Evolutionary conservation across 1,140 invertebrate species (phyloP).

Genomic region (Argopecten irradians): DNA sequence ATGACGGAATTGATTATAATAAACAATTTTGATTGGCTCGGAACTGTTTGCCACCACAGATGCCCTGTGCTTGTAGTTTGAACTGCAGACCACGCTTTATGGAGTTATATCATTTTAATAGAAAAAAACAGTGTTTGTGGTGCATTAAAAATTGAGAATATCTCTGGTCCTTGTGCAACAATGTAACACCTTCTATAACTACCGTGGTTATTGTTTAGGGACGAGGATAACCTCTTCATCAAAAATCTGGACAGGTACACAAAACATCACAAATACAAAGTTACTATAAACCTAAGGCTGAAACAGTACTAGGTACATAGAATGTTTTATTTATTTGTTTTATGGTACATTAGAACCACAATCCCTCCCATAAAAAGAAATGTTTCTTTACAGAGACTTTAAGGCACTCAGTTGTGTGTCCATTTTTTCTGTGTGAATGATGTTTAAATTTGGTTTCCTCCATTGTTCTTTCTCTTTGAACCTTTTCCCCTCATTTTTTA

Average conservation of each 20-base stretch:
- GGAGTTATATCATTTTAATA: neutral
- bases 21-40: slow-evolving; percentile 14
- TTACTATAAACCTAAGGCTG: neutral
- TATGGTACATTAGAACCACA: neutral
- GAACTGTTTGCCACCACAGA: neutral
- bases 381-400: too few species aligned
- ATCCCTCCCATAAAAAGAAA: too few species aligned
- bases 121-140: neutral
- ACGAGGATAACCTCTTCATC: neutral
- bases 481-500: too few species aligned
- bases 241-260: neutral
- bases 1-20: slow-evolving; percentile 6
- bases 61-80: neutral
- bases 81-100: neutral
- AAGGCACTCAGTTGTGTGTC: too few species aligned
- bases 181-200: neutral
- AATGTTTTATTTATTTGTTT: neutral
- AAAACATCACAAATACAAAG: neutral
- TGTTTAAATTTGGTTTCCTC: too few species aligned
- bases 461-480: too few species aligned
- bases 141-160: slow-evolving; percentile 18
- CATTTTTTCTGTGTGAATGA: too few species aligned
- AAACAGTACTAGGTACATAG: neutral
- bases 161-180: neutral
- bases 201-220: neutral